Base-by-base conservation (phyloP, 2,888 invertebrate genomes). In the Nomada ferruginata region DNA sequence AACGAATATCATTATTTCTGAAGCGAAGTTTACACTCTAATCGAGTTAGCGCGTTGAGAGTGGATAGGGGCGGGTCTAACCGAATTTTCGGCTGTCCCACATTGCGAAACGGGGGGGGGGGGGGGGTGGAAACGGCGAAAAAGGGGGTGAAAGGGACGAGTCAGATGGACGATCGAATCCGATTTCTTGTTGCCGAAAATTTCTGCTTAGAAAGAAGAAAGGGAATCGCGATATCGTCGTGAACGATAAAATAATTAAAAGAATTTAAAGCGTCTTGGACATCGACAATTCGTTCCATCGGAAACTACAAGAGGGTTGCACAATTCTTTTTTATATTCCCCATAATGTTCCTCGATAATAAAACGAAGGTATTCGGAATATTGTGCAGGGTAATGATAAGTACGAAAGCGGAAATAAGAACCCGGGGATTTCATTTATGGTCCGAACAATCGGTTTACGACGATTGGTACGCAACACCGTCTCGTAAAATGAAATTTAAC, bases 11-110 rank as follows among this genome's bases (percentile, higher is more conserved):
- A 50, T 85, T 76, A 82, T 73, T 75, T 47, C 63, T 70, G 3
- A 26, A 66, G 23, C 11, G 66, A 83, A 79, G 76, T 85, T 65
- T 76, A 59, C 69, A 42, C 42, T 71, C 50, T 73, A 78, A 85
- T 73, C 61, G 74, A 83, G 76, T 83, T 64, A 77, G 73, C 68
- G 64, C 18, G 18, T 9, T 36, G 29, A 71, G 70, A 29, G 59
- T 26, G 53, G 65, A 72, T 70, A 63, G 69, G 52, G 79, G 63
- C 52, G 72, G 52, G 65, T 66, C 59, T 76, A 86, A 77, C 78
- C 75, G 65, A 83, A 86, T 86, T 80, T 86, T 80, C 64, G 63
- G 71, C 57, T 74, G 76, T 65, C 26, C 70, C 72, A 61, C 60
- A 57, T 72, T 53, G 66, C 59, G 20, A 77, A 71, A 75, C 9